Conservation (phyloP, 2,888 invertebrate genomes). For the Oligia strigilis region DNA sequence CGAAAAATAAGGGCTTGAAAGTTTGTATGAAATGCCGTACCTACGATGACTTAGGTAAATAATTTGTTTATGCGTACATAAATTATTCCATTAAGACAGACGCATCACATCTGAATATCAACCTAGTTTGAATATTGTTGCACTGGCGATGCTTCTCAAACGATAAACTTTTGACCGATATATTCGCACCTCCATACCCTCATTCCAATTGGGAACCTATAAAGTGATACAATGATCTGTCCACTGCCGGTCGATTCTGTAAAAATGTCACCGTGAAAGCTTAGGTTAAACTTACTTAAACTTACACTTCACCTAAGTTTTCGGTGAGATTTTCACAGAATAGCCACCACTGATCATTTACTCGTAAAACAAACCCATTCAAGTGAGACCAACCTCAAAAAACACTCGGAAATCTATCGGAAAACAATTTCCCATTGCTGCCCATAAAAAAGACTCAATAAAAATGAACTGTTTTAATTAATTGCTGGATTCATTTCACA, state of each 20-base stretch:
- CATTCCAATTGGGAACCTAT: constrained; percentile 14
- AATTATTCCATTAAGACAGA: no score
- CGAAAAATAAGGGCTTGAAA: no score
- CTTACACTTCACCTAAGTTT: no score
- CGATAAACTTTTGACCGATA: background rate
- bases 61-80: no score
- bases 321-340: no score
- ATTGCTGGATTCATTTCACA: constrained; percentile 70
- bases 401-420: constrained; percentile 47
- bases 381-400: constrained; percentile 38
- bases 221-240: constrained; percentile 29
- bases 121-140: no score
- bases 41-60: no score
- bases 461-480: constrained; percentile 44
- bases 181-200: background rate
- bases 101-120: no score
- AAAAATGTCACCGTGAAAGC: no score
- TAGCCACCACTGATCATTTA: background rate
- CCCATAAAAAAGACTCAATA: constrained; percentile 40
- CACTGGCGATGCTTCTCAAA: no score
- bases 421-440: constrained; percentile 36
- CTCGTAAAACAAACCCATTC: constrained; percentile 23
- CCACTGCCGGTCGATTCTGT: background rate
- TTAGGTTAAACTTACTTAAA: no score
- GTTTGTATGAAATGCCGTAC: no score